A percentile compares a stretch with the other conserved stretches of the same genome.
Conservation (phyloP, 1,140 invertebrate species). For the Agrypnia vestita region DNA sequence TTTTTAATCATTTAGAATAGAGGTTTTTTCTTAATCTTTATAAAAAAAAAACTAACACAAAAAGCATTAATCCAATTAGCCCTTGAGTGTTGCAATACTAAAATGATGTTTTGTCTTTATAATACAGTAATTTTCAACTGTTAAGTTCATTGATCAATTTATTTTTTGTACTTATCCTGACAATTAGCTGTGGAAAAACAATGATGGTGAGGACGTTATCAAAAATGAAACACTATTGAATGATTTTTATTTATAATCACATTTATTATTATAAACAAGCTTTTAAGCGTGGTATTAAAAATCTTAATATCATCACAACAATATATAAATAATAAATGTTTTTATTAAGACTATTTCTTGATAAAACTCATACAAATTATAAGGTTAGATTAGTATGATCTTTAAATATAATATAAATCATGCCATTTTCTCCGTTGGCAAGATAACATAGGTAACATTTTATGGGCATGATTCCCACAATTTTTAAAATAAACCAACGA, state of each 20-base stretch:
- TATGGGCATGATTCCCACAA: slow-evolving; percentile 4
- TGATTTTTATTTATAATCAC: slow-evolving; percentile 39
- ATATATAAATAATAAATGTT: slow-evolving; percentile 51
- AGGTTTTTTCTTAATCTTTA: too few species aligned
- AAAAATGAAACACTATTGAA: neutral
- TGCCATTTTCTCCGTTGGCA: neutral
- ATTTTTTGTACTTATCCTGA: too few species aligned
- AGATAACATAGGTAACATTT: slow-evolving; percentile 47
- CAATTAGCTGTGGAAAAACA: too few species aligned
- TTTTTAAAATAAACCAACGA: slow-evolving; percentile 12
- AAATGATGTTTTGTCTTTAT: too few species aligned
- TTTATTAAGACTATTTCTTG: slow-evolving; percentile 29
- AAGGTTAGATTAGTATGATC: slow-evolving; percentile 41
- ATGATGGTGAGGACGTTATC: too few species aligned
- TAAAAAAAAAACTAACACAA: too few species aligned
- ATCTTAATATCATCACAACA: slow-evolving; percentile 55
- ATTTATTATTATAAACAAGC: slow-evolving; percentile 55
- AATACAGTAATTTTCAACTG: too few species aligned
- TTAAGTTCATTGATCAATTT: too few species aligned
- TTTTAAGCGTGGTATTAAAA: slow-evolving; percentile 52
- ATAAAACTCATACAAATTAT: slow-evolving; percentile 36
- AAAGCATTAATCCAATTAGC: too few species aligned
- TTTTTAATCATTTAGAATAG: too few species aligned
- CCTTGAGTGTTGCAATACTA: too few species aligned
- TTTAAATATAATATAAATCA: slow-evolving; percentile 28